A percentile compares a stretch with the other conserved stretches of the same genome.
phyloP scores from a whole-genome alignment of 2,797 vertebrate species.

The Squalus acanthias region DNA sequence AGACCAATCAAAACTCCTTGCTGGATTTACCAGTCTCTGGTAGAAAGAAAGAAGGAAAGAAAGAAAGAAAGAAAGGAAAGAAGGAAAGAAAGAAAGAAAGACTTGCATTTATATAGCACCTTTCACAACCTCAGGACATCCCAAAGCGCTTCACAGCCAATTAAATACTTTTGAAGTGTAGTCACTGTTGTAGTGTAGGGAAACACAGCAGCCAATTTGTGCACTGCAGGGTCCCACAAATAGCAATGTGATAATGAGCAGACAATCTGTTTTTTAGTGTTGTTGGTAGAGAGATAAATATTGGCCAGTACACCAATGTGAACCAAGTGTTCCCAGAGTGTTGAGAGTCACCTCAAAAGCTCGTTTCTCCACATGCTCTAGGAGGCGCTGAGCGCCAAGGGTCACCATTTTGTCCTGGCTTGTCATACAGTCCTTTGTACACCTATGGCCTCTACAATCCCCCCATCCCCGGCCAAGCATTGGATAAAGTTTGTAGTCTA shows the following conservation, averaged over 20 bases:
- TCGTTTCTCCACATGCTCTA: background rate
- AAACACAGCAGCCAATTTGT: background rate
- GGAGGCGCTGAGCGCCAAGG: background rate
- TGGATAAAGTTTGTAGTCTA: background rate
- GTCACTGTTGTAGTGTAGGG: too few species aligned
- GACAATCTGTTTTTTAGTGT: background rate
- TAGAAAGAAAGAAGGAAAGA: background rate
- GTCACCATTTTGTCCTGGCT: too few species aligned
- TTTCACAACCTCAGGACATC: background rate
- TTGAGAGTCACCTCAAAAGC: background rate
- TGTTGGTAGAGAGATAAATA: background rate
- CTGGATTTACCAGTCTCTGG: background rate
- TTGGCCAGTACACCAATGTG: background rate
- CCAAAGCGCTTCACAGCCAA: background rate
- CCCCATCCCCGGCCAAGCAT: background rate
- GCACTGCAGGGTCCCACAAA: background rate
- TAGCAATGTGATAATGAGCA: background rate
- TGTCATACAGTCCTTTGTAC: background rate
- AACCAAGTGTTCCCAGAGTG: background rate
- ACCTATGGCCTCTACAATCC: background rate
- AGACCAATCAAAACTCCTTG: background rate
- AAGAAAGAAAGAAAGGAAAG: background rate
- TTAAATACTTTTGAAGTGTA: background rate
- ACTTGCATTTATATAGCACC: background rate
- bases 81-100: background rate